Evolutionary conservation across 2,888 invertebrate species (phyloP).

Genomic region (Idaea dimidiata): DNA sequence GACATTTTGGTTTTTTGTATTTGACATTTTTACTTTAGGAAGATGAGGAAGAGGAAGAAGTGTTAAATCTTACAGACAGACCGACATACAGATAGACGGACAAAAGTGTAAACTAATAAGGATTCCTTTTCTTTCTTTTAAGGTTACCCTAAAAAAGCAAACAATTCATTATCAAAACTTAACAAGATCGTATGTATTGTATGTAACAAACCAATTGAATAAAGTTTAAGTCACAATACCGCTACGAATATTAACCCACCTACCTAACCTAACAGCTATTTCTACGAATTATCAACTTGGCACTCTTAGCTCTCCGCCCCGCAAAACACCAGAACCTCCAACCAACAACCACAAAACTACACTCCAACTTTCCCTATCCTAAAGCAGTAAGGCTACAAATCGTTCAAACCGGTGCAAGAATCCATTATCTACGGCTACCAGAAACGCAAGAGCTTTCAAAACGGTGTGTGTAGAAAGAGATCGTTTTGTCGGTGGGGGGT

Average conservation of each 20-base stretch:
- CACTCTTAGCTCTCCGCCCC: constrained; percentile 69
- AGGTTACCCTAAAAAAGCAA: too few relatives aligned
- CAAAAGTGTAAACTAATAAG: too few relatives aligned
- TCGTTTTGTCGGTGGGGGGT: constrained; percentile 33
- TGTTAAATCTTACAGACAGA: too few relatives aligned
- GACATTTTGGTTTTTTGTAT: too few relatives aligned
- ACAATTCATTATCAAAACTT: background rate
- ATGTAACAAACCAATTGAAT: background rate
- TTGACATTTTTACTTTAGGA: too few relatives aligned
- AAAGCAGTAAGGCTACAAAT: constrained; percentile 32
- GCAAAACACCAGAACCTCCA: constrained; percentile 53
- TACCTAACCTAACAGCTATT: constrained; percentile 12
- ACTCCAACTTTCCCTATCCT: constrained; percentile 23
- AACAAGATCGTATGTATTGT: background rate
- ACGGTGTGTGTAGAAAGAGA: constrained; percentile 16
- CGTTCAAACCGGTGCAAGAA: constrained; percentile 29
- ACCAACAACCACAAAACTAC: constrained; percentile 28
- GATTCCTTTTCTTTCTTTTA: too few relatives aligned
- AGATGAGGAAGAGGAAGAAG: too few relatives aligned
- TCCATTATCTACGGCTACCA: constrained; percentile 41
- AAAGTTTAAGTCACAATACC: background rate
- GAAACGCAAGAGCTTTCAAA: constrained; percentile 39
- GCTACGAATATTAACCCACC: constrained; percentile 1
- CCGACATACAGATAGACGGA: too few relatives aligned
- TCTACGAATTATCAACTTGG: constrained; percentile 56